Conservation (phyloP, 2,113 vertebrate species). For the Coreoperca whiteheadi region DNA sequence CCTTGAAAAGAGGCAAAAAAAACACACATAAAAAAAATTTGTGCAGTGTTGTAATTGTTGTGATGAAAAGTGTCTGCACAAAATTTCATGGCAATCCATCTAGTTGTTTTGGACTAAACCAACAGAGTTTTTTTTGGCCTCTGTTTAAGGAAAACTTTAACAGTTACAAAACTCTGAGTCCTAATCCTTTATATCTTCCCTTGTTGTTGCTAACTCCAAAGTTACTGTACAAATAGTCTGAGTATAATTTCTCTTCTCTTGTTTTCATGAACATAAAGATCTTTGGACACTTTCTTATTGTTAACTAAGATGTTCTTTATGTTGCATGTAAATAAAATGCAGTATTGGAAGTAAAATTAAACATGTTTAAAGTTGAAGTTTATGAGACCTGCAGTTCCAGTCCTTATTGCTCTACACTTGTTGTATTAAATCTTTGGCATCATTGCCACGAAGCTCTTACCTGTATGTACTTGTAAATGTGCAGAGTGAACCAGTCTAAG, state of each 20-base stretch:
- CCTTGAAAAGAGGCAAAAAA: background rate
- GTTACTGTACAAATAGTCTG: background rate
- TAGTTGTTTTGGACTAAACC: too few relatives aligned
- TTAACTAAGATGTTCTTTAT: background rate
- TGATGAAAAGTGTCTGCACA: too few relatives aligned
- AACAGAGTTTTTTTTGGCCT: too few relatives aligned
- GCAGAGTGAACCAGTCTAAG: slow-evolving; percentile 72
- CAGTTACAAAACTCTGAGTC: background rate
- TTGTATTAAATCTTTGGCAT: background rate
- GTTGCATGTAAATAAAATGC: background rate
- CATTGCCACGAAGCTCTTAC: slow-evolving; percentile 38
- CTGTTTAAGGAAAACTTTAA: too few relatives aligned
- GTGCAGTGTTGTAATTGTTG: too few relatives aligned
- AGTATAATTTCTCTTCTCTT: background rate
- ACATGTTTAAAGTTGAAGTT: background rate
- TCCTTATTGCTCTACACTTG: background rate
- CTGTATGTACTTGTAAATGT: slow-evolving; percentile 83
- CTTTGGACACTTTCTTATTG: background rate
- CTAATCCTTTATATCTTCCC: too few relatives aligned
- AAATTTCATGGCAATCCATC: too few relatives aligned
- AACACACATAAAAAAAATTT: too few relatives aligned
- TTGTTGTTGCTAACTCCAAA: background rate
- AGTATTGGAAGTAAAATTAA: background rate
- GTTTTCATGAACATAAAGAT: background rate
- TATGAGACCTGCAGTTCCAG: background rate